Evolutionary conservation across 2,113 vertebrate species (phyloP).

Genomic region (Thinocorus orbignyianus): DNA sequence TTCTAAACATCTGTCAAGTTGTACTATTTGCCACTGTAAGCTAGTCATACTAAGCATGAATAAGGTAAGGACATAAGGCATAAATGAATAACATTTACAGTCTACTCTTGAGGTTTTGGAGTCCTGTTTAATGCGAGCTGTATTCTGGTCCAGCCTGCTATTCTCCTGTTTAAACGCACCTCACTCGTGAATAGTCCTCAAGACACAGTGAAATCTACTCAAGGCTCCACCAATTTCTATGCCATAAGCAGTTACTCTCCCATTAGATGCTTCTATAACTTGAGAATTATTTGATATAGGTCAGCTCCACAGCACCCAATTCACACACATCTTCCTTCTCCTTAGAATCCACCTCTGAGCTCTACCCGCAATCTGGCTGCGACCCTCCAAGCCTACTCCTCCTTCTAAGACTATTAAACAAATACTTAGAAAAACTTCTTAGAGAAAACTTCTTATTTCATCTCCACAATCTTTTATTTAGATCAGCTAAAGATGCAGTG

Average conservation of each 20-base stretch:
- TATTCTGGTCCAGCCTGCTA: background rate
- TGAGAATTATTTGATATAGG: background rate
- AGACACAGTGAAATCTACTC: background rate
- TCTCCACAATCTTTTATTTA: background rate
- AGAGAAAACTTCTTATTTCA: background rate
- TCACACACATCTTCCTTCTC: background rate
- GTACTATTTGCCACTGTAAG: background rate
- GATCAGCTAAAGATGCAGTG: background rate
- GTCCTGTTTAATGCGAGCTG: background rate
- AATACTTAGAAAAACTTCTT: background rate
- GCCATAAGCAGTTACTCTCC: background rate
- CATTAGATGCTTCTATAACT: background rate
- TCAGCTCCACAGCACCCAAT: background rate
- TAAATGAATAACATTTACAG: background rate
- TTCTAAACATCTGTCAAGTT: background rate
- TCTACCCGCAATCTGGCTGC: background rate
- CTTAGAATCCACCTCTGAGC: background rate
- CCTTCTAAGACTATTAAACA: background rate
- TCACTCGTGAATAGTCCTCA: background rate
- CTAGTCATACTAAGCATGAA: background rate
- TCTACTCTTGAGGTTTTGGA: background rate
- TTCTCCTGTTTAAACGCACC: background rate
- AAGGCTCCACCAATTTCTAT: background rate
- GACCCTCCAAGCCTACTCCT: background rate
- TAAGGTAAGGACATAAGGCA: background rate